phyloP scores from a whole-genome alignment of 2,888 invertebrate species.

The Eulithis prunata region DNA sequence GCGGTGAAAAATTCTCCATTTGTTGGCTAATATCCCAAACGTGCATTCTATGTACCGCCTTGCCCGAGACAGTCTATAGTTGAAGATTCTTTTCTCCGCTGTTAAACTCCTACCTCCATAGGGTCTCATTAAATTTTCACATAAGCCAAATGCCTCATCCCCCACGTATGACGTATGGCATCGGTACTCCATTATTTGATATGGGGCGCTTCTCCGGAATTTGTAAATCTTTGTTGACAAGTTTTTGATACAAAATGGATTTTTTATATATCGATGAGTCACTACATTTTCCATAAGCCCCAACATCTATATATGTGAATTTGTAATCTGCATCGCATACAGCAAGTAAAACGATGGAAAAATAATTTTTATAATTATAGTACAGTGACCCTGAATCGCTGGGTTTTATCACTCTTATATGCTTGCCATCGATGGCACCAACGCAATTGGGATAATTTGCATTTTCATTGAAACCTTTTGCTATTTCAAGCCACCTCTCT shows the following conservation, averaged over 20 bases:
- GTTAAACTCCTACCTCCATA: conserved; percentile 27
- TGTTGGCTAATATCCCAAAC: conserved; percentile 40
- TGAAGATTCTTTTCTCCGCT: conserved; percentile 35
- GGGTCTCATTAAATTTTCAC: conserved; percentile 25
- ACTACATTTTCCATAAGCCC: conserved; percentile 36
- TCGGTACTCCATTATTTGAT: conserved; percentile 27
- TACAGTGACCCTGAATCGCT: conserved; percentile 40
- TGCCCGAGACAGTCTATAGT: conserved; percentile 43
- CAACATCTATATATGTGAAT: conserved; percentile 1
- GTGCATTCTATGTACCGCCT: conserved; percentile 36
- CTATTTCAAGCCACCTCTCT: conserved; percentile 46
- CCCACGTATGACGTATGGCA: conserved; percentile 37
- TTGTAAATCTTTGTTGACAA: conserved; percentile 27
- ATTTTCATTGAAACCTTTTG: conserved; percentile 39
- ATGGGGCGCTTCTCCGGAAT: conserved; percentile 34
- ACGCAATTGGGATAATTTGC: conserved; percentile 28
- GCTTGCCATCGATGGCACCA: conserved; percentile 27
- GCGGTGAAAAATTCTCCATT: conserved; percentile 42
- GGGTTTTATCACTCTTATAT: conserved; percentile 41
- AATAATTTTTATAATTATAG: conserved; percentile 45
- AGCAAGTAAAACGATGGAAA: conserved; percentile 46
- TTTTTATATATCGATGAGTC: conserved; percentile 24
- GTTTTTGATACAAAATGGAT: conserved; percentile 34
- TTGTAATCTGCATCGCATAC: conserved; percentile 34
- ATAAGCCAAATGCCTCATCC: conserved; percentile 36